A percentile compares a stretch with the other conserved stretches of the same genome.
Evolutionary conservation across 1,140 invertebrate species (phyloP).

Genomic region (Elymnias hypermnestra): DNA sequence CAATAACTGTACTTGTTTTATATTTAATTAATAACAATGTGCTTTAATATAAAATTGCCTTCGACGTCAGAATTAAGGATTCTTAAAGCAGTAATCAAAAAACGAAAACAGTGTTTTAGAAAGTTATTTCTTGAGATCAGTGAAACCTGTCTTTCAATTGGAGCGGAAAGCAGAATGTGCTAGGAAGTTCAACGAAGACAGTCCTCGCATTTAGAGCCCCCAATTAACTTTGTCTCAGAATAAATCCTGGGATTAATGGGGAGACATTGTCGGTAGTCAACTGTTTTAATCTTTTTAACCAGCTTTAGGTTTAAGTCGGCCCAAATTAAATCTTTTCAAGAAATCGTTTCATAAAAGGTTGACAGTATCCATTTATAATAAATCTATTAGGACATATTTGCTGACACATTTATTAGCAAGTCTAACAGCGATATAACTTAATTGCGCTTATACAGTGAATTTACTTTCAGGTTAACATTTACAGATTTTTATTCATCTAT

Average conservation of each 20-base stretch:
- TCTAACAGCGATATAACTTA: too few relatives aligned
- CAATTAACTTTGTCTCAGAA: slow-evolving; percentile 30
- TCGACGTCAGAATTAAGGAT: too few relatives aligned
- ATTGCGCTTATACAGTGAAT: too few relatives aligned
- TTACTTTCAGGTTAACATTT: too few relatives aligned
- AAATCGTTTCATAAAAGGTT: slow-evolving; percentile 9
- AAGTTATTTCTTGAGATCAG: not conserved
- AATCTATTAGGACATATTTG: too few relatives aligned
- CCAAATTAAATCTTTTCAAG: slow-evolving; percentile 19
- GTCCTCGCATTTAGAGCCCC: slow-evolving; percentile 27
- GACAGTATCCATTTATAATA: not conserved
- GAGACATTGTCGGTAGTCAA: slow-evolving; percentile 22
- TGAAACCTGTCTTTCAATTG: not conserved
- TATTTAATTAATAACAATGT: too few relatives aligned
- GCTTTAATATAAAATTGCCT: too few relatives aligned
- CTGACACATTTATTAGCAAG: too few relatives aligned
- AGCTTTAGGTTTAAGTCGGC: slow-evolving; percentile 21
- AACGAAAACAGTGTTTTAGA: not conserved
- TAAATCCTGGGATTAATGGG: slow-evolving; percentile 27
- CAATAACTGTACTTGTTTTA: too few relatives aligned
- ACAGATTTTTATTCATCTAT: too few relatives aligned
- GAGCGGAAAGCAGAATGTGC: slow-evolving; percentile 8
- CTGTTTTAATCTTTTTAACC: slow-evolving; percentile 30
- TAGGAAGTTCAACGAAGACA: slow-evolving; percentile 27
- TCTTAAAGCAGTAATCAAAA: too few relatives aligned